Evolutionary conservation across 2,888 invertebrate genomes (phyloP).

Genomic region (Macrophya annulata): DNA sequence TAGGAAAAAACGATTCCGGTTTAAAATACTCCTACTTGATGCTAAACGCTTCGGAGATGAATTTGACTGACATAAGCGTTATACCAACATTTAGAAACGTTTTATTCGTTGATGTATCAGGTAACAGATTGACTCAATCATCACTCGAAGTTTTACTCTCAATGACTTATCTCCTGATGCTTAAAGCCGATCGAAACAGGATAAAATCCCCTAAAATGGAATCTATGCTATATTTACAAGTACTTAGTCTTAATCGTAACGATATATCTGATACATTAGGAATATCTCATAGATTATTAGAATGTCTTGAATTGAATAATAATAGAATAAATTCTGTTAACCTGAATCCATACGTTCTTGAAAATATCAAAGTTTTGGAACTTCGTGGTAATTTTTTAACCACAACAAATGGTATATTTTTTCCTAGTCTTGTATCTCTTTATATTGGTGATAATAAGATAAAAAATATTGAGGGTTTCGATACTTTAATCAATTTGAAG

Average conservation of each 20-base stretch:
- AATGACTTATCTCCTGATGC: constrained; percentile 82
- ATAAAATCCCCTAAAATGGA: constrained; percentile 80
- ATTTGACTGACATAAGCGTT: constrained; percentile 81
- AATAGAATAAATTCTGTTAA: constrained; percentile 77
- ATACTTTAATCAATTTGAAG: constrained; percentile 83
- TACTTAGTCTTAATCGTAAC: constrained; percentile 82
- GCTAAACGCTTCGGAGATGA: constrained; percentile 80
- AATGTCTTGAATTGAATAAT: constrained; percentile 82
- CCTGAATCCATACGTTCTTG: constrained; percentile 69
- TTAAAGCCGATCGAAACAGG: constrained; percentile 83
- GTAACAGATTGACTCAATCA: constrained; percentile 80
- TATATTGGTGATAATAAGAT: constrained; percentile 90
- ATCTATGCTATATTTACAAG: constrained; percentile 83
- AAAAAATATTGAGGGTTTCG: constrained; percentile 83
- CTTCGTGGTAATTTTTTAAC: constrained; percentile 81
- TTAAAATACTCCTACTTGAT: constrained; percentile 83
- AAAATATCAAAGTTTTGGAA: constrained; percentile 81
- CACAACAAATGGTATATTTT: constrained; percentile 80
- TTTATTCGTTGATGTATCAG: constrained; percentile 82
- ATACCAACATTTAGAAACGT: constrained; percentile 82
- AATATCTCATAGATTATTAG: constrained; percentile 82
- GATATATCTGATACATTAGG: constrained; percentile 80
- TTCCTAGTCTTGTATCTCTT: constrained; percentile 84
- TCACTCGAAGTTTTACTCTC: constrained; percentile 80
- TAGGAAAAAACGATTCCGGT: constrained; percentile 81